These are phyloP conservation scores for Pimpla rufipes DNA, from an alignment of 2,888 invertebrate genomes.

Conservation along the genomic window DNA sequence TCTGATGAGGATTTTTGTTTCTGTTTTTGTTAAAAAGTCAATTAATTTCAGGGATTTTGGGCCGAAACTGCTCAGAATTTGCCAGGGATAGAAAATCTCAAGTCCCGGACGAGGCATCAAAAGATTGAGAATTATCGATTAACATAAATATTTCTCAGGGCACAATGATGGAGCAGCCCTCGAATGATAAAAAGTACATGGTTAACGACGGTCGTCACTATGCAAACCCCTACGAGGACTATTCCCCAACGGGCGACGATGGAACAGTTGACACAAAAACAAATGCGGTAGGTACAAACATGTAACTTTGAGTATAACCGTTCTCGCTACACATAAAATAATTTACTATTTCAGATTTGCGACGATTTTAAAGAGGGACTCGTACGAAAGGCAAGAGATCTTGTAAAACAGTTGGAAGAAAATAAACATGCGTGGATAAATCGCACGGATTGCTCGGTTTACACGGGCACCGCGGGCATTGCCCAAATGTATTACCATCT, in stretches of 20 bases:
- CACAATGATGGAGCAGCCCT: not conserved
- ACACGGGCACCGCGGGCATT: conserved; percentile 92
- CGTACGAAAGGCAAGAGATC: conserved; percentile 84
- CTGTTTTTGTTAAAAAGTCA: no score
- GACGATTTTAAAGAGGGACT: conserved; percentile 85
- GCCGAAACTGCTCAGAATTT: no score
- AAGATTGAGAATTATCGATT: no score
- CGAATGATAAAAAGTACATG: conserved; percentile 6
- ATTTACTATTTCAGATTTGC: conserved; percentile 86
- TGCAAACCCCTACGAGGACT: conserved; percentile 74
- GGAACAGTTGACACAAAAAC: conserved; percentile 63
- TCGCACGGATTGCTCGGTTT: conserved; percentile 88
- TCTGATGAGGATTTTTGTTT: no score
- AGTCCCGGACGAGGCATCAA: no score
- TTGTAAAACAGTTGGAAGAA: conserved; percentile 84
- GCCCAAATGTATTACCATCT: conserved; percentile 89
- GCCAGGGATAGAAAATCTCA: no score
- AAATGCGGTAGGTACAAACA: conserved; percentile 64
- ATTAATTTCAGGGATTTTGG: no score
- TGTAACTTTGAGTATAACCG: no score
- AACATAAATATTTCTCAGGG: not conserved
- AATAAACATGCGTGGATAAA: conserved; percentile 84
- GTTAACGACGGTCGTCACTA: conserved; percentile 71
- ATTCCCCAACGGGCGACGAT: conserved; percentile 55
- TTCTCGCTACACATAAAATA: no score